Percentiles rank a stretch among this genome's conserved stretches.
phyloP scores from a whole-genome alignment of 2,797 vertebrate species.

The Lepilemur ruficaudatus region DNA sequence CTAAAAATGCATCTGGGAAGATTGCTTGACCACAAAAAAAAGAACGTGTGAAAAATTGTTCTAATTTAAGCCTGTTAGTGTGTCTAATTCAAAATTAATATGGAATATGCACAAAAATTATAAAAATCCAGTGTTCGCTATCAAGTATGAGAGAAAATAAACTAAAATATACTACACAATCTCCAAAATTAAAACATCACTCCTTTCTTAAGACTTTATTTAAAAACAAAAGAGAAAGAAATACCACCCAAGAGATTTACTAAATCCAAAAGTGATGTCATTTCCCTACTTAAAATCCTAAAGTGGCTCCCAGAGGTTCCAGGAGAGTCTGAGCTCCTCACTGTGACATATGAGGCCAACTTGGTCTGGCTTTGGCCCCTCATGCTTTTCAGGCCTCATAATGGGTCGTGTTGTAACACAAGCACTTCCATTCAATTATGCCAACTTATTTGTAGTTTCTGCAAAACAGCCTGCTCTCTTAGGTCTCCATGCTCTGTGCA shows the following conservation, averaged over 20 bases:
- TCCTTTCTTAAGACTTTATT: neutral
- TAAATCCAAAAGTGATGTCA: conserved; percentile 45
- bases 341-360: neutral
- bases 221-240: conserved; percentile 5
- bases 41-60: conserved; percentile 42
- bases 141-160: conserved; percentile 27
- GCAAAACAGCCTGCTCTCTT: neutral
- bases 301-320: neutral
- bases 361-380: neutral
- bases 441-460: neutral
- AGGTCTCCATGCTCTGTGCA: neutral
- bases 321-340: neutral
- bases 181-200: conserved; percentile 35
- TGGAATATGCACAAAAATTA: conserved; percentile 36
- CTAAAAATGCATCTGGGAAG: conserved; percentile 48
- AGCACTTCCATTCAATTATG: neutral
- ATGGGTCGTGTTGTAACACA: neutral
- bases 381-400: neutral
- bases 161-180: neutral
- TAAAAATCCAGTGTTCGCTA: neutral
- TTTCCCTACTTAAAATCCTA: conserved; percentile 25
- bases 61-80: conserved; percentile 21
- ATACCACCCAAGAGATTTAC: neutral
- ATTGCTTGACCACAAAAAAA: conserved; percentile 42
- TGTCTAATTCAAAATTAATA: conserved; percentile 49